A percentile compares a stretch with the other conserved stretches of the same genome.
phyloP scores from a whole-genome alignment of 2,888 invertebrate genomes.

The Ptilodon capucinus region DNA sequence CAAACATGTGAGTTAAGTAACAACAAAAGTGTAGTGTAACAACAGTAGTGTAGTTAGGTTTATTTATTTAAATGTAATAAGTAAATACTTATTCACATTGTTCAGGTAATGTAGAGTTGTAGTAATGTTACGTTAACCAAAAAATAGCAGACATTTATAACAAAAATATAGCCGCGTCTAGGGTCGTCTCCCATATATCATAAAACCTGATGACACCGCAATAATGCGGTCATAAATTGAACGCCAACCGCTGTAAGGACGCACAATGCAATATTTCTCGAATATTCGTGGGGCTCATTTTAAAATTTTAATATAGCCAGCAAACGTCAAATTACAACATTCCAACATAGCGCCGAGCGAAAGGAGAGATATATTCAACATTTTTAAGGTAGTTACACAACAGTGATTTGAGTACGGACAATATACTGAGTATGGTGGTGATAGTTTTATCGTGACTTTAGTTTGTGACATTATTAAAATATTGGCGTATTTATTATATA shows the following conservation, averaged over 20 bases:
- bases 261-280: neutral
- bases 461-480: too few species aligned
- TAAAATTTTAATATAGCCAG: neutral
- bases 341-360: neutral
- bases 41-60: too few species aligned
- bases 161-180: neutral
- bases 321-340: neutral
- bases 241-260: neutral
- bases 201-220: neutral
- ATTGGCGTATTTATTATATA: too few species aligned
- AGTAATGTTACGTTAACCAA: too few species aligned
- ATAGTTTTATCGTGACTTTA: too few species aligned
- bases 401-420: neutral
- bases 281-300: neutral
- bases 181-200: neutral
- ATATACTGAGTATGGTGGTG: too few species aligned
- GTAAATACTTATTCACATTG: too few species aligned
- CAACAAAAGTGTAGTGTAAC: too few species aligned
- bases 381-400: neutral
- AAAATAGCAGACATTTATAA: neutral
- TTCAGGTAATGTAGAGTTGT: too few species aligned
- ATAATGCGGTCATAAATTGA: neutral
- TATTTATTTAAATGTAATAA: too few species aligned
- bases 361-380: neutral
- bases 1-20: too few species aligned